phyloP scores from a whole-genome alignment of 2,797 vertebrate species.

The Notamacropus eugenii region DNA sequence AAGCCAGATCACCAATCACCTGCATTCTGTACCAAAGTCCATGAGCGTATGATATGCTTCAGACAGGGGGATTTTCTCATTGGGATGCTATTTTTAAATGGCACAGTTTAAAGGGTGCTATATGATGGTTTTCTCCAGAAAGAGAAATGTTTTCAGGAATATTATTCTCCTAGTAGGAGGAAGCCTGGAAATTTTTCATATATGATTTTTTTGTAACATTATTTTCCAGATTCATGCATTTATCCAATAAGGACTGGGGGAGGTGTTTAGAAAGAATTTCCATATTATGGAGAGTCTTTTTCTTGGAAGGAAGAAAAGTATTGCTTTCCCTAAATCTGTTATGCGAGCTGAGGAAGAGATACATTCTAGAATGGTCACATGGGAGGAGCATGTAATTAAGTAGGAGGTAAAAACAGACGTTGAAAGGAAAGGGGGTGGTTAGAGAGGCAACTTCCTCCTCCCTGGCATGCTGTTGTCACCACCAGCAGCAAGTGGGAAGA shows the following conservation, averaged over 20 bases:
- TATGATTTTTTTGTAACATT: not conserved
- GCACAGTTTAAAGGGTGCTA: slow-evolving; percentile 33
- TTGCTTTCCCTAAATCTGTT: not conserved
- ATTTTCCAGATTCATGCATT: not conserved
- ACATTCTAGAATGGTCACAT: not conserved
- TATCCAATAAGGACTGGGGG: not conserved
- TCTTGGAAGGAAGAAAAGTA: not conserved
- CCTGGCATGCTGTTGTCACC: not conserved
- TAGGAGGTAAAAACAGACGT: not conserved
- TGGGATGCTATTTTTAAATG: slow-evolving; percentile 48
- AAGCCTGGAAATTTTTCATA: not conserved
- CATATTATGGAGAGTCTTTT: not conserved
- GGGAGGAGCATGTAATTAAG: not conserved
- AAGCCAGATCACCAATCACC: slow-evolving; percentile 58
- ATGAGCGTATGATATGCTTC: slow-evolving; percentile 39
- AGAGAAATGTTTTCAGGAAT: not conserved
- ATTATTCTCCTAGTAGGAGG: slow-evolving; percentile 18
- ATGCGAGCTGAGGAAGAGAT: not conserved
- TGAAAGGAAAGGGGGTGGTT: not conserved
- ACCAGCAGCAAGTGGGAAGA: not conserved
- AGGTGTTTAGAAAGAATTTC: not conserved
- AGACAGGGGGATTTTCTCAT: slow-evolving; percentile 12
- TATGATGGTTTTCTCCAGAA: slow-evolving; percentile 4
- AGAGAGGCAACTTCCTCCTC: not conserved
- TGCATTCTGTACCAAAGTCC: slow-evolving; percentile 42